These are phyloP conservation scores for Coelopa frigida DNA, from an alignment of 1,140 invertebrate species.

Conservation along the genomic window DNA sequence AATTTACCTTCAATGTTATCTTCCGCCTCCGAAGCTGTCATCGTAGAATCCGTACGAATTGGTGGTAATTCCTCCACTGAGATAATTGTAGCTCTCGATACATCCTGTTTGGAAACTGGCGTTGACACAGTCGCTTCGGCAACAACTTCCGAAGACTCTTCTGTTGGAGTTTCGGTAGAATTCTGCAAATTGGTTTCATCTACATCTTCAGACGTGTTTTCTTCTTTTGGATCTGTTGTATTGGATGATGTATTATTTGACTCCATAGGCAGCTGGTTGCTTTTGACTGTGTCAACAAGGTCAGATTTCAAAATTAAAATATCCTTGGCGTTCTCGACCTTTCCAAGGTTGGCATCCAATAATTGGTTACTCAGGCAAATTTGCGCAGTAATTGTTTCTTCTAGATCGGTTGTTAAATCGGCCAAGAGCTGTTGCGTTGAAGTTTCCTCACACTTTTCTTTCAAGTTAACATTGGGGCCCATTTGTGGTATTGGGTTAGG, in stretches of 20 bases:
- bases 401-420: conserved; percentile 29
- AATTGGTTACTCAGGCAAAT: conserved; percentile 38
- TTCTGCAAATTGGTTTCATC: neutral
- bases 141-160: neutral
- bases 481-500: too few species aligned
- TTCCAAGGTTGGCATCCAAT: conserved; percentile 22
- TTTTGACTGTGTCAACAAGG: too few species aligned
- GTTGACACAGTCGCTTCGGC: too few species aligned
- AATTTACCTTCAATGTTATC: conserved; percentile 35
- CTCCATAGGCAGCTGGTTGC: too few species aligned
- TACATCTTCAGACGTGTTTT: neutral
- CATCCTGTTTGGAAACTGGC: conserved; percentile 1
- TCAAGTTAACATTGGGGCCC: too few species aligned
- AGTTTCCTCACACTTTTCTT: conserved; percentile 31
- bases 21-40: conserved; percentile 22
- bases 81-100: conserved; percentile 11
- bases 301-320: neutral
- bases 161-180: conserved; percentile 2
- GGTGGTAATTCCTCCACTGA: conserved; percentile 15
- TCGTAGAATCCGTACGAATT: conserved; percentile 17
- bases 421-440: conserved; percentile 34
- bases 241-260: too few species aligned
- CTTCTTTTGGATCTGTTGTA: neutral
- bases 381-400: conserved; percentile 35
- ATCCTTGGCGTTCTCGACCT: neutral